These are phyloP conservation scores for Euphonia xanthogaster DNA, from an alignment of 2,797 vertebrate genomes.

Conservation along the genomic window DNA sequence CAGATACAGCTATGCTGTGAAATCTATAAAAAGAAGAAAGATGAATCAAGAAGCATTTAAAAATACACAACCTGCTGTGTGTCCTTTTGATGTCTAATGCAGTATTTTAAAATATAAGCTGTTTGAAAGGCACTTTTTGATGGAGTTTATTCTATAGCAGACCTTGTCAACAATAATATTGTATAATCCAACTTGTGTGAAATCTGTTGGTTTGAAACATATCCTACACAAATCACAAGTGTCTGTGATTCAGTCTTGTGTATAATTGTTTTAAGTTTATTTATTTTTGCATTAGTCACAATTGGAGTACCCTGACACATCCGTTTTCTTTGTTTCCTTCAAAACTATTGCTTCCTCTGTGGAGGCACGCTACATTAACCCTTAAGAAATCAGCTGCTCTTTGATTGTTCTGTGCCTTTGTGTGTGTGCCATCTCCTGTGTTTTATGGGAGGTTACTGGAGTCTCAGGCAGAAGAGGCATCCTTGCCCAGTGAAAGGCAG, in stretches of 20 bases:
- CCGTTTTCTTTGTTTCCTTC: slow-evolving; percentile 33
- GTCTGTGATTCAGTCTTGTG: not conserved
- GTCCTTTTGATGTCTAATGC: not conserved
- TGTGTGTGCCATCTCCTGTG: not conserved
- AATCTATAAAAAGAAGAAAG: not conserved
- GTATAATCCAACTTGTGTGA: not conserved
- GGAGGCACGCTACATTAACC: slow-evolving; percentile 39
- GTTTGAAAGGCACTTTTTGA: not conserved
- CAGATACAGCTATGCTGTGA: not conserved
- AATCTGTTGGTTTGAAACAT: slow-evolving; percentile 6
- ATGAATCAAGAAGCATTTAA: not conserved
- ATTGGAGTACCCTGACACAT: not conserved
- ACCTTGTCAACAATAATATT: not conserved
- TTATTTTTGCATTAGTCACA: not conserved
- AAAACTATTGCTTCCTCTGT: slow-evolving; percentile 45
- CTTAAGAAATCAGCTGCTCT: not conserved
- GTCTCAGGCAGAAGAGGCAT: not conserved
- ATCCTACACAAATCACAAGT: not conserved
- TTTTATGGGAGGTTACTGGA: not conserved
- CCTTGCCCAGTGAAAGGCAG: not conserved
- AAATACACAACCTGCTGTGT: not conserved
- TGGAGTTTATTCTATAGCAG: not conserved
- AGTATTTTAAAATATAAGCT: not conserved
- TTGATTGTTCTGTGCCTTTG: not conserved
- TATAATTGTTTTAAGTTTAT: slow-evolving; percentile 21